phyloP scores from a whole-genome alignment of 2,888 invertebrate species.

The Pterobdella sp. region DNA sequence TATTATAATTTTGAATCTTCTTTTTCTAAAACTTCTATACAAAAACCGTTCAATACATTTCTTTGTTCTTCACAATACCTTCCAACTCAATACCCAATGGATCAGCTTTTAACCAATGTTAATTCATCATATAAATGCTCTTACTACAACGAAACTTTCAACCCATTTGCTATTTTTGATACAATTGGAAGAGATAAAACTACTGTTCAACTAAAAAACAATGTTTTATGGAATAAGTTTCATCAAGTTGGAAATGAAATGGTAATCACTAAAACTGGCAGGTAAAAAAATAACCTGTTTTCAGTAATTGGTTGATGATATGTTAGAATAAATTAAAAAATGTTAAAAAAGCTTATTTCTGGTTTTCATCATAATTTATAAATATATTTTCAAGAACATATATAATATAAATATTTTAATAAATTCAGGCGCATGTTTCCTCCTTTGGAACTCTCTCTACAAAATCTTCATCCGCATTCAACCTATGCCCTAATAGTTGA shows the following conservation, averaged over 20 bases:
- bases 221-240: slow-evolving; percentile 10
- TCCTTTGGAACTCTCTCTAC: slow-evolving; percentile 4
- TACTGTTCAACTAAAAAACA: slow-evolving; percentile 10
- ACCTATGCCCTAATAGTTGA: slow-evolving; percentile 20
- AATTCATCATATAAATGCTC: too few species aligned
- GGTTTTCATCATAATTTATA: not conserved
- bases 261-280: slow-evolving; percentile 23
- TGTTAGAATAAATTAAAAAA: too few species aligned
- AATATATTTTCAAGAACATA: not conserved
- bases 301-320: too few species aligned
- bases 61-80: too few species aligned
- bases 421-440: slow-evolving; percentile 21
- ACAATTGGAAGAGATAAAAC: too few species aligned
- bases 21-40: too few species aligned
- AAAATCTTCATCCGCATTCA: not conserved
- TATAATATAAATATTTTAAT: not conserved
- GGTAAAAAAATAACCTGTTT: not conserved
- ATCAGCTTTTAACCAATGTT: too few species aligned
- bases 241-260: slow-evolving; percentile 18
- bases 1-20: too few species aligned
- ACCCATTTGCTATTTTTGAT: too few species aligned
- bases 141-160: too few species aligned
- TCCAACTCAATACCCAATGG: too few species aligned
- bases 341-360: not conserved
- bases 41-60: too few species aligned